Evolutionary conservation across 2,797 vertebrate genomes (phyloP).

Genomic region (Trachops cirrhosus): DNA sequence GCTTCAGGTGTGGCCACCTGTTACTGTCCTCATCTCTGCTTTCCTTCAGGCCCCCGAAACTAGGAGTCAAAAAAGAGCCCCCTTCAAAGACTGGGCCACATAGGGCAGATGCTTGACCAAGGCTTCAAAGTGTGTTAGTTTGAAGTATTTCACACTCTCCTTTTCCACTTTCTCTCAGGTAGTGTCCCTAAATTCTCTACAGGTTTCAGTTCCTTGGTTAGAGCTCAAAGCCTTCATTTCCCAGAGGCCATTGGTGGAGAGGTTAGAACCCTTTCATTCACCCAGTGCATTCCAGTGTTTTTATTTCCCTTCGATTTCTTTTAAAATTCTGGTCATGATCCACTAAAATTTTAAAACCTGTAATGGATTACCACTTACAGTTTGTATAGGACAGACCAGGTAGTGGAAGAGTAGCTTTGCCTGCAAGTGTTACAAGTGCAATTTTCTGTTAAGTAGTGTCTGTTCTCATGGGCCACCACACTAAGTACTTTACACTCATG

Average conservation of each 20-base stretch:
- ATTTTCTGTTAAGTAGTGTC: not conserved
- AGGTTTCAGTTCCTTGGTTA: not conserved
- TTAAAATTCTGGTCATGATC: not conserved
- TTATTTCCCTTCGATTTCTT: not conserved
- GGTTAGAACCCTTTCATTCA: not conserved
- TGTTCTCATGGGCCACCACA: not conserved
- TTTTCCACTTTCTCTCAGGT: not conserved
- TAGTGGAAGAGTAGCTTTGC: not conserved
- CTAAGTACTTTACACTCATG: not conserved
- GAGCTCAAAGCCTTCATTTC: not conserved
- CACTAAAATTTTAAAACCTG: fast-evolving
- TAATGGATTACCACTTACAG: not conserved
- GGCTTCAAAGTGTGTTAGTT: not conserved
- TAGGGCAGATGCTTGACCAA: fast-evolving
- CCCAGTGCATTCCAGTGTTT: not conserved
- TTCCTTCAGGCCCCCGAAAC: not conserved
- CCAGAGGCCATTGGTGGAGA: not conserved
- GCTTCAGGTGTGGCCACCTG: not conserved
- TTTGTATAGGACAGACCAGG: no score
- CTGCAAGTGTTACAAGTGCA: no score
- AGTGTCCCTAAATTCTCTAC: not conserved
- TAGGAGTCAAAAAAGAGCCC: not conserved
- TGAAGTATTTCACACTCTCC: not conserved
- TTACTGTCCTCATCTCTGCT: not conserved
- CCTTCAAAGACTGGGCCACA: not conserved